phyloP scores from a whole-genome alignment of 2,113 vertebrate species.

The Semnornis frantzii region DNA sequence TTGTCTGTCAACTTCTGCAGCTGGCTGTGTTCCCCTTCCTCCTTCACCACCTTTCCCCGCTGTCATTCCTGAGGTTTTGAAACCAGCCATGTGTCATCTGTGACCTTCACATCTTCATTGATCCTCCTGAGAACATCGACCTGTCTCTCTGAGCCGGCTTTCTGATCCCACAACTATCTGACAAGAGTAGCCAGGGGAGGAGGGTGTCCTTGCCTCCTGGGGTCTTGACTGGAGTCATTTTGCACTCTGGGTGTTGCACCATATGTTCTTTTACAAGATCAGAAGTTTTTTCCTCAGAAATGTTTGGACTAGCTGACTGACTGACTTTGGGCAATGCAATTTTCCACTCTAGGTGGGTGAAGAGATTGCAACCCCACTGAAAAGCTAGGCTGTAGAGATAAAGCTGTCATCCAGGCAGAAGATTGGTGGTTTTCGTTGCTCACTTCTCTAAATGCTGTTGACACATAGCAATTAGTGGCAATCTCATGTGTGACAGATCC shows the following conservation, averaged over 20 bases:
- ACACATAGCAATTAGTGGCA: slow-evolving; percentile 47
- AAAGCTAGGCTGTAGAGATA: slow-evolving; percentile 10
- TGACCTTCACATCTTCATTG: slow-evolving; percentile 8
- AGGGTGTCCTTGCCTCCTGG: not conserved
- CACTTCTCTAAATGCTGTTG: slow-evolving; percentile 22
- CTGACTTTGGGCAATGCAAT: not conserved
- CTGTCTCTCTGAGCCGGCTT: not conserved
- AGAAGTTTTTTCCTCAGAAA: not conserved
- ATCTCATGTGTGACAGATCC: slow-evolving; percentile 16
- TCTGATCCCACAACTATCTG: not conserved
- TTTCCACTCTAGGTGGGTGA: not conserved
- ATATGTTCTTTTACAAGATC: not conserved
- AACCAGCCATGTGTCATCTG: slow-evolving; percentile 28
- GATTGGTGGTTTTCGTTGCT: slow-evolving; percentile 12
- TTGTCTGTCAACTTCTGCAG: slow-evolving; percentile 5
- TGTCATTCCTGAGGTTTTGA: slow-evolving; percentile 60
- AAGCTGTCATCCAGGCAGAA: slow-evolving; percentile 17
- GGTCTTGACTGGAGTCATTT: not conserved
- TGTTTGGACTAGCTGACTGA: not conserved
- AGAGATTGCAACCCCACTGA: not conserved
- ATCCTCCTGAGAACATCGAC: slow-evolving; percentile 43
- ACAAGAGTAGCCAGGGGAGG: slow-evolving; percentile 6
- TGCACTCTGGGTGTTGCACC: not conserved
- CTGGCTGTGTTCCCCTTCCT: slow-evolving; percentile 16
- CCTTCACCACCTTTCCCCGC: slow-evolving; percentile 30